phyloP scores from a whole-genome alignment of 2,113 vertebrate genomes.

The Heterotis niloticus region DNA sequence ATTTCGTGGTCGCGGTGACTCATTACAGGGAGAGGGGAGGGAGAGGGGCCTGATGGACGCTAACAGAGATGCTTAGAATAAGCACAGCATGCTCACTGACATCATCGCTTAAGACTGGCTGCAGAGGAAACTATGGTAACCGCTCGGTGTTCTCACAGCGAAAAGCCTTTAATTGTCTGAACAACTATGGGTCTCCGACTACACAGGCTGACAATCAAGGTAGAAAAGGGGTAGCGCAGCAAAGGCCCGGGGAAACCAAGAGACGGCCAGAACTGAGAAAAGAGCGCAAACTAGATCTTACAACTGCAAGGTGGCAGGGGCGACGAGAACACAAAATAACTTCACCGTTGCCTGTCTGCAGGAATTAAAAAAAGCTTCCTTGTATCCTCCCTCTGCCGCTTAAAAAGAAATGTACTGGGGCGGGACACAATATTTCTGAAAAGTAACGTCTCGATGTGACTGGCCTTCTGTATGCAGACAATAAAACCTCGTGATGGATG shows the following conservation, averaged over 20 bases:
- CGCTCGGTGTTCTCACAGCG: conserved; percentile 58
- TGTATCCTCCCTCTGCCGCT: neutral
- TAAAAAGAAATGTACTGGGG: neutral
- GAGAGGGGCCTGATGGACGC: conserved; percentile 26
- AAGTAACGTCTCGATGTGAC: conserved; percentile 6
- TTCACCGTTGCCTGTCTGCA: neutral
- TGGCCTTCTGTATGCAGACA: neutral
- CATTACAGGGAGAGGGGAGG: conserved; percentile 40
- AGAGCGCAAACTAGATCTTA: conserved; percentile 43
- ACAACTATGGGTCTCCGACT: conserved; percentile 67
- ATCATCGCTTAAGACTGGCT: conserved; percentile 66
- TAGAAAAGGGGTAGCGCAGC: conserved; percentile 60
- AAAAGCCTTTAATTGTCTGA: conserved; percentile 75
- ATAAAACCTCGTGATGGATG: no score
- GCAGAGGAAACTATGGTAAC: conserved; percentile 78
- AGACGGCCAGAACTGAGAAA: conserved; percentile 20
- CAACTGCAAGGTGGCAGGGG: conserved; percentile 37
- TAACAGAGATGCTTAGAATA: conserved; percentile 60
- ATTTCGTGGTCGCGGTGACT: conserved; percentile 56
- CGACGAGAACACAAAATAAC: neutral
- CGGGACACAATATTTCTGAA: neutral
- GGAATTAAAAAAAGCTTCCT: neutral
- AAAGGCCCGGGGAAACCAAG: conserved; percentile 31
- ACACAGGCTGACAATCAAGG: conserved; percentile 58
- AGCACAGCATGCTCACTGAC: conserved; percentile 67